Percentiles rank a stretch among this genome's conserved stretches.
These are phyloP conservation scores for Aradophagus sp. DNA, from an alignment of 1,140 invertebrate species.

Conservation along the genomic window DNA sequence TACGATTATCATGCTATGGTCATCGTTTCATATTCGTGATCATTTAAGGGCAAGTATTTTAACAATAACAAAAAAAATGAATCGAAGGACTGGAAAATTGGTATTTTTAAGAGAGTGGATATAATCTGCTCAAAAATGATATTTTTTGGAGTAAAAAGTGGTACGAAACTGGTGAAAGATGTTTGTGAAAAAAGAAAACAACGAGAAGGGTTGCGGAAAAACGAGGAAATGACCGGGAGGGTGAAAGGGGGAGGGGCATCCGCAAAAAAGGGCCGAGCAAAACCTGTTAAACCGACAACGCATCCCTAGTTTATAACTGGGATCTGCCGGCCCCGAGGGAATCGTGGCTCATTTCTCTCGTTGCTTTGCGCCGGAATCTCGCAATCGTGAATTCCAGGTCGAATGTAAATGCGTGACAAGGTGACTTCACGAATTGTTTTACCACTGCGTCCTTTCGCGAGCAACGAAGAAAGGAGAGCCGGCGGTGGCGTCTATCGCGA, in stretches of 20 bases:
- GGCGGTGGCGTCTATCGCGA: slow-evolving; percentile 51
- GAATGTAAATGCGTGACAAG: slow-evolving; percentile 63
- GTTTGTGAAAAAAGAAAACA: no score
- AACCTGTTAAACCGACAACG: slow-evolving; percentile 46
- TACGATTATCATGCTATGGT: no score
- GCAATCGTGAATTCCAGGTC: slow-evolving; percentile 68
- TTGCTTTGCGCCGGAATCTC: slow-evolving; percentile 60
- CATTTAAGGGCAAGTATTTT: no score
- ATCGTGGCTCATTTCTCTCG: slow-evolving; percentile 46
- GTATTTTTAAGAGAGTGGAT: no score
- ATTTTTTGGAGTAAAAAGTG: no score
- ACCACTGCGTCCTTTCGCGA: slow-evolving; percentile 35
- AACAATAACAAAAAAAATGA: no score
- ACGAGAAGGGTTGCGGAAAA: neutral
- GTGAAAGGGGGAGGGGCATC: neutral
- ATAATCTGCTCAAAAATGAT: no score
- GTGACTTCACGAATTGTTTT: slow-evolving; percentile 67
- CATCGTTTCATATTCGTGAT: no score
- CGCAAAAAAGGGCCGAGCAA: slow-evolving; percentile 15
- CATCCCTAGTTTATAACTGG: slow-evolving; percentile 42
- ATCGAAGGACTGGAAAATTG: no score
- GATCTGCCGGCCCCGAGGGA: slow-evolving; percentile 20
- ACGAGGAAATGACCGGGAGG: neutral
- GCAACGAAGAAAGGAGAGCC: slow-evolving; percentile 29
- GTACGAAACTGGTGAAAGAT: no score